phyloP scores from a whole-genome alignment of 2,888 invertebrate species.

The Epistrophe grossulariae region DNA sequence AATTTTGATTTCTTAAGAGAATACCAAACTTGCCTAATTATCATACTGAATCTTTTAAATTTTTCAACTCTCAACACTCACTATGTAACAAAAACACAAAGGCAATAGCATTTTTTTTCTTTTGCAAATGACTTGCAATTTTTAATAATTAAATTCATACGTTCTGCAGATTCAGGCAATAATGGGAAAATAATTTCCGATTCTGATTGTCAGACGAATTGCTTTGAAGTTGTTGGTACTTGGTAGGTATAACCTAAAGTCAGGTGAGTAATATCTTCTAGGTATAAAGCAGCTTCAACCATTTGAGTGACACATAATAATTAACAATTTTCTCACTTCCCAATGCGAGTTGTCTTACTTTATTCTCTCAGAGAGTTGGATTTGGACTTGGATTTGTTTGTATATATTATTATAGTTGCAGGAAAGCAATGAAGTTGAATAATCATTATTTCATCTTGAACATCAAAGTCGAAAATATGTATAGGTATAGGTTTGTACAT shows the following conservation, averaged over 20 bases:
- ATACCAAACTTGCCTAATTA: too few species aligned
- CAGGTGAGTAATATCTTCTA: background rate
- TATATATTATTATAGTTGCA: constrained; percentile 4
- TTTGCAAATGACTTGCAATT: background rate
- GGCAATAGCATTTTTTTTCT: background rate
- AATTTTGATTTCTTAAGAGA: too few species aligned
- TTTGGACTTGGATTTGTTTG: constrained; percentile 7
- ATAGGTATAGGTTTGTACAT: background rate
- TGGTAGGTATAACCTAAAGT: background rate
- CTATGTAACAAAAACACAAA: too few species aligned
- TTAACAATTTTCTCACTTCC: constrained; percentile 41
- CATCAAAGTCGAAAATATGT: constrained; percentile 61
- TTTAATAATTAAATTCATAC: constrained; percentile 37
- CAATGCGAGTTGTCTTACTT: constrained; percentile 7
- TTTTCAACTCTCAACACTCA: too few species aligned
- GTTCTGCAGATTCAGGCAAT: background rate
- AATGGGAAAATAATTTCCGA: constrained; percentile 9
- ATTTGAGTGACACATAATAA: constrained; percentile 59
- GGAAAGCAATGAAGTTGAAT: constrained; percentile 71
- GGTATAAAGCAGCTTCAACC: background rate
- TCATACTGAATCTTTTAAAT: too few species aligned
- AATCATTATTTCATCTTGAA: constrained; percentile 70
- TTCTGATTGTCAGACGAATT: background rate
- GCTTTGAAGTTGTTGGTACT: constrained; percentile 33
- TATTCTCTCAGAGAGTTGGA: background rate